Evolutionary conservation across 2,888 invertebrate genomes (phyloP).

Genomic region (Melipona bicolor): DNA sequence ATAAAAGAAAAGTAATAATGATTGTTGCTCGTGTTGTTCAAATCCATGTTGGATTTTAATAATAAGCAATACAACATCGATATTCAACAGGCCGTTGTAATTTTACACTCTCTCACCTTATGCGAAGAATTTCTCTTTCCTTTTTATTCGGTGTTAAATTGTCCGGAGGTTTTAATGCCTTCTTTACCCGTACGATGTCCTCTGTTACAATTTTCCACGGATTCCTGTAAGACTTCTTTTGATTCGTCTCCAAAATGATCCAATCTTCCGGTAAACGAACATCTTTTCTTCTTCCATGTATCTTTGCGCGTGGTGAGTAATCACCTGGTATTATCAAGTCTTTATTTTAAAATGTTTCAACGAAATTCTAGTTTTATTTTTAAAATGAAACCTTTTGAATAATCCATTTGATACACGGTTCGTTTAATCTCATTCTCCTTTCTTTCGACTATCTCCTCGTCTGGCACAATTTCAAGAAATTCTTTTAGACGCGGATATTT

Average conservation of each 20-base stretch:
- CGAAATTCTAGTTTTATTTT: not conserved
- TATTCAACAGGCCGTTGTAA: not conserved
- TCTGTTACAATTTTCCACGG: conserved; percentile 58
- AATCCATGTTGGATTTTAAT: not conserved
- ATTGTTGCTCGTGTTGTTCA: not conserved
- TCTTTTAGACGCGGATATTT: conserved; percentile 62
- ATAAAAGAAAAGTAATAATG: not conserved
- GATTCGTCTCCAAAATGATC: conserved; percentile 74
- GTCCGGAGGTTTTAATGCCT: conserved; percentile 55
- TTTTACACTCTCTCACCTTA: conserved; percentile 59
- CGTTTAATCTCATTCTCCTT: conserved; percentile 62
- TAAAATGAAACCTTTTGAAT: conserved; percentile 51
- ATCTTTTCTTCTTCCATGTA: conserved; percentile 24
- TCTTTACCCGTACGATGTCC: conserved; percentile 35
- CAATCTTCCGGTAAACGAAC: conserved; percentile 70
- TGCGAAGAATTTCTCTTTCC: conserved; percentile 73
- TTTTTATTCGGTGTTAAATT: conserved; percentile 69
- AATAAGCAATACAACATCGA: not conserved
- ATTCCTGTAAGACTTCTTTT: conserved; percentile 71
- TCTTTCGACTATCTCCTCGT: conserved; percentile 69
- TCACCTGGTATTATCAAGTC: conserved; percentile 14
- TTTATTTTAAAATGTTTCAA: not conserved
- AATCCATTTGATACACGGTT: conserved; percentile 72
- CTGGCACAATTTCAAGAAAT: conserved; percentile 53
- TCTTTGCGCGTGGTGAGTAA: conserved; percentile 39